Evolutionary conservation across 2,888 invertebrate species (phyloP), one percentile per base, ranked within the genome.

Genomic region (Lymantria dispar): DNA sequence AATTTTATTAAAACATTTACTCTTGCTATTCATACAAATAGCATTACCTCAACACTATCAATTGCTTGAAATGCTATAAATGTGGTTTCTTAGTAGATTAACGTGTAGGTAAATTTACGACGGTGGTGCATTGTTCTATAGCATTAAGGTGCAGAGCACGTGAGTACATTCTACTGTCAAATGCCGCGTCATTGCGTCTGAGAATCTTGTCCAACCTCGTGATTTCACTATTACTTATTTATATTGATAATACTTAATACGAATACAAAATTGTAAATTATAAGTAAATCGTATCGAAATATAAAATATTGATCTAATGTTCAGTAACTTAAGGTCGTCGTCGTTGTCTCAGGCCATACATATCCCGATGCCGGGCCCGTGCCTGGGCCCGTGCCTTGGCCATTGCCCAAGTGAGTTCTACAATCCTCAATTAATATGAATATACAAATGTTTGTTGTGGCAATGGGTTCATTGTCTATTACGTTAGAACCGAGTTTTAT

Each of bases 171-270:
- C 47, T 54, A 60, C 56, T 52, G 48, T 40, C 40, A 40, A 54
- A 60, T 62, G 56, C 47, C 61, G 63, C 64, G 68, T 67, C 64
- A 58, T 50, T 56, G 43, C 50, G 63, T 67, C 68, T 65, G 56
- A 65, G 62, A 59, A 62, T 67, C 64, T 56, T 58, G 33, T 50
- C 51, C 46, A 48, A 48, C 49, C 54, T 59, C 60, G 62, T 62
- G 60, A 68, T 59, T 68, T 52, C 45, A 58, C 60, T 53, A 54
- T 59, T 54, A 33, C 2, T 1, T 33, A 59, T 62, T 48, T 38
- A 40, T 33, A 31, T 22, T 39, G 33, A 40, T 39, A 37, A 10
- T 14, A 47, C 14, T 33, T n/a, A 12, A 40, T 22, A 12, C 1
- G 9, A 40, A 40, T 22, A 10, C 8, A 8, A 15, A 40, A 22